phyloP scores from a whole-genome alignment of 1,140 invertebrate genomes.

The Brachionus koreanus region DNA sequence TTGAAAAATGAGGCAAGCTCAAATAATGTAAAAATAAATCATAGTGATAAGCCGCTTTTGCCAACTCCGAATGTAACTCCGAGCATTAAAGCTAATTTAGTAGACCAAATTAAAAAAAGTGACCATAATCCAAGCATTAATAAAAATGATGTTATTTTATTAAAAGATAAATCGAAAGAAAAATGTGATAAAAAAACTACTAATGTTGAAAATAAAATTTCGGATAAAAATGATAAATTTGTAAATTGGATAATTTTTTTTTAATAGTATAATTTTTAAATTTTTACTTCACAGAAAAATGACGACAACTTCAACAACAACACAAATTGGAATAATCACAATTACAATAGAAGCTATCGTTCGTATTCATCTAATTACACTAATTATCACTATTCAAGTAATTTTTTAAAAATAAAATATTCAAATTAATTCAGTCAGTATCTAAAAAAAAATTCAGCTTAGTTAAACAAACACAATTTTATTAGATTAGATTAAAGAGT shows the following conservation, averaged over 20 bases:
- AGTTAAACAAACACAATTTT: too few relatives aligned
- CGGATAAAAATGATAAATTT: background rate
- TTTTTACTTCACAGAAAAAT: background rate
- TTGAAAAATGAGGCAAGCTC: background rate
- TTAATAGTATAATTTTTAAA: background rate
- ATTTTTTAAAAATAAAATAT: too few relatives aligned
- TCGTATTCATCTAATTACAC: background rate
- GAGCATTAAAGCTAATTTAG: background rate
- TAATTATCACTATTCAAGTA: background rate
- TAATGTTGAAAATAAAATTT: background rate
- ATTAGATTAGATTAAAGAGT: too few relatives aligned
- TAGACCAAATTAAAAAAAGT: background rate
- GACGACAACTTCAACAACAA: background rate
- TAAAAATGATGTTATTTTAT: background rate
- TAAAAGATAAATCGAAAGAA: background rate
- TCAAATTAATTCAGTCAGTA: too few relatives aligned
- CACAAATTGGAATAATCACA: background rate
- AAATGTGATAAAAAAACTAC: background rate
- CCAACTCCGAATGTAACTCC: constrained; percentile 7
- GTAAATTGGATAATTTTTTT: background rate
- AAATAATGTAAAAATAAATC: background rate
- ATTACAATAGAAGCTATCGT: background rate
- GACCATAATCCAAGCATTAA: background rate
- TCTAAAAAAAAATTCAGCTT: too few relatives aligned
- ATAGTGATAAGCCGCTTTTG: background rate